Evolutionary conservation across 2,888 invertebrate genomes (phyloP).

Genomic region (Beris chalybata): DNA sequence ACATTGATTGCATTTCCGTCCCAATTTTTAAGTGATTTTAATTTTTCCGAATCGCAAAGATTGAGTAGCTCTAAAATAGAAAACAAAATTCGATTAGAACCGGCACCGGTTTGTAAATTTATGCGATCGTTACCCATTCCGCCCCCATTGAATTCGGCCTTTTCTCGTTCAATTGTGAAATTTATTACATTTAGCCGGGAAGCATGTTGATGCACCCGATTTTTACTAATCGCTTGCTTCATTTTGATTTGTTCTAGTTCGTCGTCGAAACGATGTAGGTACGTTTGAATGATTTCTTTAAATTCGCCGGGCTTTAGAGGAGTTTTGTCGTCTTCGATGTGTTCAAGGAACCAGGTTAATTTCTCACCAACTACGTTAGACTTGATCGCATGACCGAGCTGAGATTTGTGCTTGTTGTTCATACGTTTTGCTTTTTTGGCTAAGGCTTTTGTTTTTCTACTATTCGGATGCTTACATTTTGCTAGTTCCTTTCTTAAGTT

Average conservation of each 20-base stretch:
- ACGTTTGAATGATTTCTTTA: slow-evolving; percentile 57
- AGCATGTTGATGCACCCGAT: slow-evolving; percentile 75
- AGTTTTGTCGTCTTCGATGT: slow-evolving; percentile 59
- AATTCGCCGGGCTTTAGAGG: slow-evolving; percentile 65
- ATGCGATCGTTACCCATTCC: slow-evolving; percentile 66
- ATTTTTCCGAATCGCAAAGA: slow-evolving; percentile 49
- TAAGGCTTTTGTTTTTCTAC: slow-evolving; percentile 75
- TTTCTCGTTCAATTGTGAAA: slow-evolving; percentile 73
- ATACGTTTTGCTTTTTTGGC: slow-evolving; percentile 68
- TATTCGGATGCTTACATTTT: slow-evolving; percentile 80
- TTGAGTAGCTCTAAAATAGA: slow-evolving; percentile 49
- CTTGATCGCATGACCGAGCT: slow-evolving; percentile 67
- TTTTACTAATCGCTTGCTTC: slow-evolving; percentile 71
- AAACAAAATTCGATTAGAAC: background rate
- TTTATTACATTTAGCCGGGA: slow-evolving; percentile 77
- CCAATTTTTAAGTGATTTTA: slow-evolving; percentile 52
- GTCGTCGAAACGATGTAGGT: slow-evolving; percentile 69
- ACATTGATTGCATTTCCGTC: slow-evolving; percentile 55
- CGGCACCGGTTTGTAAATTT: slow-evolving; percentile 46
- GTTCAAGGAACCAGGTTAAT: slow-evolving; percentile 74
- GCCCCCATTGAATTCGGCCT: slow-evolving; percentile 72
- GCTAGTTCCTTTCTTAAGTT: slow-evolving; percentile 58
- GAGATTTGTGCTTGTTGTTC: slow-evolving; percentile 53
- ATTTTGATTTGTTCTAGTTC: slow-evolving; percentile 77
- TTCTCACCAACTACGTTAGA: slow-evolving; percentile 76